Percentiles rank a stretch among this genome's conserved stretches.
Conservation (phyloP, 2,113 vertebrate genomes). For the Nannobrachium achirus region DNA sequence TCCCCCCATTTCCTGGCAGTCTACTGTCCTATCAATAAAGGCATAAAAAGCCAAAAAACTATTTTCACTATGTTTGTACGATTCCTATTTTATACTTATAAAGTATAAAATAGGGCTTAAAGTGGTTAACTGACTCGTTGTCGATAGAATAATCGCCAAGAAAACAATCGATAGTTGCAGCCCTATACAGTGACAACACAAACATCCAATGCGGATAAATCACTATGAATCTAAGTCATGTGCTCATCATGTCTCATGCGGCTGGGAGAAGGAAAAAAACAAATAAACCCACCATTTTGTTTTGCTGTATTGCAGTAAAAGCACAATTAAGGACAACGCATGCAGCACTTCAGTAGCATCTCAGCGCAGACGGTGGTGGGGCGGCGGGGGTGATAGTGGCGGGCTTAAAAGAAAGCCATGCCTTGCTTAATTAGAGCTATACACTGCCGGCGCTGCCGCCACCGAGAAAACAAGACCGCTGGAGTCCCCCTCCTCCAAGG, state of each 20-base stretch:
- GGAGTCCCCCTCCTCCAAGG: slow-evolving; percentile 4
- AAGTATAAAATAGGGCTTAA: too few relatives aligned
- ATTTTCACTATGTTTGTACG: too few relatives aligned
- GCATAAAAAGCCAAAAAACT: too few relatives aligned
- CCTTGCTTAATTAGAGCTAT: slow-evolving; percentile 49
- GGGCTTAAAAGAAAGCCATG: slow-evolving; percentile 16
- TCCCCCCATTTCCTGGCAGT: too few relatives aligned
- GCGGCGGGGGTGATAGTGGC: slow-evolving; percentile 6
- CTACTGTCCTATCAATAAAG: too few relatives aligned
- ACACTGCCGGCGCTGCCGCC: slow-evolving; percentile 30
- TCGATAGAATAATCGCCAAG: too few relatives aligned
- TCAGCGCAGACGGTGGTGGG: slow-evolving; percentile 33
- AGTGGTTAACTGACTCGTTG: too few relatives aligned
- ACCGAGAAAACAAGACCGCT: slow-evolving; percentile 24
- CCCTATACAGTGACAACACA: not conserved
- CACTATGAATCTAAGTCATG: too few relatives aligned
- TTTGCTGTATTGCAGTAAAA: slow-evolving; percentile 39
- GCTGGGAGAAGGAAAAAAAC: not conserved
- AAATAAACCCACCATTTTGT: slow-evolving; percentile 33
- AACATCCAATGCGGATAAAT: not conserved
- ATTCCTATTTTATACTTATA: too few relatives aligned
- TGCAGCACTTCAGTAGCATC: slow-evolving; percentile 48
- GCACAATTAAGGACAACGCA: slow-evolving; percentile 38
- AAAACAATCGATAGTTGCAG: too few relatives aligned
- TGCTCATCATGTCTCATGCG: not conserved